A percentile compares a stretch with the other conserved stretches of the same genome.
Conservation (phyloP, 1,140 invertebrate genomes). For the Lepeophtheirus salmonis region DNA sequence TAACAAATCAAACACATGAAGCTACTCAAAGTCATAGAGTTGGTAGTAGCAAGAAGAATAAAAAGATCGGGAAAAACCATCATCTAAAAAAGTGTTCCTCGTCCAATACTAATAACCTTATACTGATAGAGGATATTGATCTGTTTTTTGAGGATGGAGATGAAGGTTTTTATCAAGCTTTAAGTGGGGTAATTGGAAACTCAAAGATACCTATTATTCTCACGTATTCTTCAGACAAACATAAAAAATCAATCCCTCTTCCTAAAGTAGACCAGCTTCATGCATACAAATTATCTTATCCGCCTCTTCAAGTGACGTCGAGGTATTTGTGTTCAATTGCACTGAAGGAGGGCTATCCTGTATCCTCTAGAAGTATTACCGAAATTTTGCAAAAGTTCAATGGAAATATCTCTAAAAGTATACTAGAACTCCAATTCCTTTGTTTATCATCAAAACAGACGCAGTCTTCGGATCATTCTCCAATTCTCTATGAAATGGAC, state of each 20-base stretch:
- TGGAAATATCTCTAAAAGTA: background rate
- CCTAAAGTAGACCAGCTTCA: background rate
- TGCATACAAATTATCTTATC: background rate
- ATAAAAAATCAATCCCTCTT: background rate
- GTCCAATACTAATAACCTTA: background rate
- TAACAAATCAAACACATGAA: background rate
- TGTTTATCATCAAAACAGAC: background rate
- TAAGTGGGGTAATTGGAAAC: background rate
- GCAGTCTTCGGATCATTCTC: background rate
- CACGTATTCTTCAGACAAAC: background rate
- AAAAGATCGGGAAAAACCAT: background rate
- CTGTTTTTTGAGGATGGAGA: constrained; percentile 10
- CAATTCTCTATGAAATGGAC: background rate
- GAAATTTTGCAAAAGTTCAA: background rate
- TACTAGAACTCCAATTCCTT: background rate
- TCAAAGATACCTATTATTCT: constrained; percentile 14
- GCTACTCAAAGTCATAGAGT: constrained; percentile 13
- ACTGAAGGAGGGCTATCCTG: background rate
- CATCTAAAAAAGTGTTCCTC: too few species aligned
- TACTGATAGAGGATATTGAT: constrained; percentile 15
- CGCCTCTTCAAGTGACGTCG: background rate
- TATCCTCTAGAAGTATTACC: background rate
- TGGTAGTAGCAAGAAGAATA: background rate
- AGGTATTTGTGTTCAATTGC: background rate
- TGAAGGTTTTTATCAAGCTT: constrained; percentile 14